These are phyloP conservation scores for Discoglossus pictus DNA, from an alignment of 2,797 vertebrate genomes.

Conservation along the genomic window DNA sequence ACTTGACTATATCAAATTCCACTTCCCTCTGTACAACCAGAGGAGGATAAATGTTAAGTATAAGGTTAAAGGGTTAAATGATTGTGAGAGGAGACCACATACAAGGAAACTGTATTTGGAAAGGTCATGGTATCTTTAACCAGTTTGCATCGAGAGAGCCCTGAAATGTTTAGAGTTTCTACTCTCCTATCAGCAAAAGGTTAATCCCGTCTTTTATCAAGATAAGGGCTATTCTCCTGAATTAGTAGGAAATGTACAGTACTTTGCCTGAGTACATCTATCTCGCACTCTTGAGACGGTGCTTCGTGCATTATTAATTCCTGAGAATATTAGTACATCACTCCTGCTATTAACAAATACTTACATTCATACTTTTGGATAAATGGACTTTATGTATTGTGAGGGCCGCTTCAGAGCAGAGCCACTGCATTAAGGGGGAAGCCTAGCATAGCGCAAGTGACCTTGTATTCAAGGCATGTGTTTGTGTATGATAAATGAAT, in stretches of 20 bases:
- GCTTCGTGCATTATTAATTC: conserved; percentile 42
- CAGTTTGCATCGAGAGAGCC: no score
- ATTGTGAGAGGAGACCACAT: no score
- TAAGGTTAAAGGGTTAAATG: no score
- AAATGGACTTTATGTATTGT: conserved; percentile 5
- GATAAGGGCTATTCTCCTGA: background rate
- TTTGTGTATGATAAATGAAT: conserved; percentile 2
- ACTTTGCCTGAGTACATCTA: conserved; percentile 24
- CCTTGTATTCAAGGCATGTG: background rate
- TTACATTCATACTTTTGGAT: conserved; percentile 1
- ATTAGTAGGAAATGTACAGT: background rate
- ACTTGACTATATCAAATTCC: no score
- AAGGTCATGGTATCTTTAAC: no score
- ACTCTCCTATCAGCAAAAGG: background rate
- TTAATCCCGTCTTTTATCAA: no score
- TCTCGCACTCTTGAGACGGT: conserved; percentile 26
- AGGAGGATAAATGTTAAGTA: no score
- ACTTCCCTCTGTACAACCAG: no score
- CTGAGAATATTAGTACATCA: conserved; percentile 39
- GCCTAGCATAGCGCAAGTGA: background rate
- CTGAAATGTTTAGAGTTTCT: no score
- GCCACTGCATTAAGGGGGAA: background rate
- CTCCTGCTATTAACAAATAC: conserved; percentile 33
- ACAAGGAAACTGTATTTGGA: no score
- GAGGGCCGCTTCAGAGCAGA: background rate